Evolutionary conservation across 2,797 vertebrate genomes (phyloP), one percentile per base, ranked within the genome.

Genomic region (Bradypodion pumilum): DNA sequence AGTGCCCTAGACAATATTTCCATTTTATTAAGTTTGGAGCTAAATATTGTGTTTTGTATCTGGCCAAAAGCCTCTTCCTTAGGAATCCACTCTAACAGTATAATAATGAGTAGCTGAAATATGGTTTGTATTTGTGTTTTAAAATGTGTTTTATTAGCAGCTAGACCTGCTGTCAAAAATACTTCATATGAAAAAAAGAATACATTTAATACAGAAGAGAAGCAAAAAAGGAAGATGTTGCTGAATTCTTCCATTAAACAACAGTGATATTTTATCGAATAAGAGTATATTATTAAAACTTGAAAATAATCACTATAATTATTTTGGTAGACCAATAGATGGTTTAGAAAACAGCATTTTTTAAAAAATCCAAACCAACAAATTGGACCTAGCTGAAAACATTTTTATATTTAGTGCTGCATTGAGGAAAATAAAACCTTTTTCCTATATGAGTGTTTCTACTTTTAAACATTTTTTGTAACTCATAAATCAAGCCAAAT

Each of bases 21-120:
- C 83, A 80, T 88, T 85, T 91, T 93, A 86, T 90, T 91, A 87
- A 88, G 81, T 92, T 90, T 88, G 91, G 89, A 94, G 82, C 87
- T 56, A 82, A 80, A 80, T 0, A 1, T 85, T 84, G 83, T 89
- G 89, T 84, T 86, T 21, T 94, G 82, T 86, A 80, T 90, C 86
- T 90, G 92, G 84, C 86, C 74, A 82, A 44, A 63, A 89, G 79
- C 80, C 92, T 91, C 86, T 87, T 84, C 56, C 42, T 88, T 52
- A 79, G 83, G 69, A 89, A 87, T 88, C 78, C 46, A 85, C 78
- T 29, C 84, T 59, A 79, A 80, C 90, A 79, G 75, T 70, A 78
- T 46, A 86, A 89, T 44, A 92, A n/a, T 87, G 32, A 86, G 74
- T 81, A 74, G 74, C 49, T 90, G 76, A 91, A 90, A 83, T 10